Base-by-base conservation (phyloP, 92 coral and sea anemone genomes). In the Porites lobata region DNA sequence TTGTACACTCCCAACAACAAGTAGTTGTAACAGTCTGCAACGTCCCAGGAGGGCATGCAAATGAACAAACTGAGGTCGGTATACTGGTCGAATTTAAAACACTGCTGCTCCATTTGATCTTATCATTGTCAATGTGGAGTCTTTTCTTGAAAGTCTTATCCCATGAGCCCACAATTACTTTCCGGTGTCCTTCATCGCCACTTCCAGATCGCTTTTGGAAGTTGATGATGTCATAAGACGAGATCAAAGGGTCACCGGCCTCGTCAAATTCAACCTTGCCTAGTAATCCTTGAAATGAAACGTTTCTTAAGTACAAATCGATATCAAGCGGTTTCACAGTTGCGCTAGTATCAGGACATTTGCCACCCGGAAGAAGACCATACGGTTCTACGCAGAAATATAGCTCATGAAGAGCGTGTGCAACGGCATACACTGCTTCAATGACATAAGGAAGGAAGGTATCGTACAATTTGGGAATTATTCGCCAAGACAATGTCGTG, bases 1-100 rank as follows among this genome's bases (percentile, higher is more conserved):
- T 83, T 19, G 78, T 64, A 47, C 98, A 95, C 19, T 92, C 94
- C 98, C 98, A 95, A 67, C 98, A 95, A 58, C 98, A 95, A 32
- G 85, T 84, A 14, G 81, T 86, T 77, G 81, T 85, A 18, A 47
- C 78, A 24, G 94, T 90, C 77, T 91, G 94, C 81, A 81, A 62
- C 50, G 91, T 84, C 3, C 98, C 96, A 15, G 98, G 96, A 21
- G 91, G 88, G 76, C 98, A 95, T 51, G 12, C 82, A 9, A 53
- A 56, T 76, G 86, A 82, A 70, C 98, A 95, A n/a, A 80, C 78
- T 9, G 98, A 89, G 2, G 71, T 81, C 6, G 98, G 98, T n/a
- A 84, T 59, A 11, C 29, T 24, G 52, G 63, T 74, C 15, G 26
- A 52, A 13, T 56, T 75, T 21, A 50, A 52, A 56, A 50, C 22